Conservation (phyloP, 2,113 vertebrate species). For the Gymnobelideus leadbeateri region DNA sequence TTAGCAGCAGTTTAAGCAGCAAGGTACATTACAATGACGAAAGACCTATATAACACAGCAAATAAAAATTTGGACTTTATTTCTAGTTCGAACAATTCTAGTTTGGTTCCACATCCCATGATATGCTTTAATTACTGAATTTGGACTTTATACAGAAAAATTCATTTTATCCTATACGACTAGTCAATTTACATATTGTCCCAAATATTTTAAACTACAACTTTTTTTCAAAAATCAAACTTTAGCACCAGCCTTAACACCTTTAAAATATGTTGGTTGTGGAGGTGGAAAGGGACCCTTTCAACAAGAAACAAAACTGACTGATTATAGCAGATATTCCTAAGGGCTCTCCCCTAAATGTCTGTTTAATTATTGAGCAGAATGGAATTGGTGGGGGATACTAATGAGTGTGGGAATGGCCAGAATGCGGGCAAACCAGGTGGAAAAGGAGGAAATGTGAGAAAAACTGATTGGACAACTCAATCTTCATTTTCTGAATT, state of each 20-base stretch:
- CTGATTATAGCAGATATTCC: background rate
- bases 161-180: background rate
- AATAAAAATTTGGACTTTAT: background rate
- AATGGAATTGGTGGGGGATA: background rate
- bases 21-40: background rate
- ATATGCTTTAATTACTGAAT: background rate
- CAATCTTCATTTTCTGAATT: conserved; percentile 21
- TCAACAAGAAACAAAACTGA: background rate
- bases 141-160: background rate
- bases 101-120: background rate
- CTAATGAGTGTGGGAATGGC: background rate
- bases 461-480: background rate
- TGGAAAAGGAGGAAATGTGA: background rate
- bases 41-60: background rate
- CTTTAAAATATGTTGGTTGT: background rate
- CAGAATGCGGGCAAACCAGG: background rate
- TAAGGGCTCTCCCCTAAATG: background rate
- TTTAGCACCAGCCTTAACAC: background rate
- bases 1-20: background rate
- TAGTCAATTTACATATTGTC: background rate
- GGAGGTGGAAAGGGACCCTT: background rate
- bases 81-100: too few relatives aligned
- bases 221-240: too few relatives aligned
- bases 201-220: too few relatives aligned
- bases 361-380: background rate